Base-by-base conservation (phyloP, 1,140 invertebrate genomes). In the Bombus terrestris region DNA sequence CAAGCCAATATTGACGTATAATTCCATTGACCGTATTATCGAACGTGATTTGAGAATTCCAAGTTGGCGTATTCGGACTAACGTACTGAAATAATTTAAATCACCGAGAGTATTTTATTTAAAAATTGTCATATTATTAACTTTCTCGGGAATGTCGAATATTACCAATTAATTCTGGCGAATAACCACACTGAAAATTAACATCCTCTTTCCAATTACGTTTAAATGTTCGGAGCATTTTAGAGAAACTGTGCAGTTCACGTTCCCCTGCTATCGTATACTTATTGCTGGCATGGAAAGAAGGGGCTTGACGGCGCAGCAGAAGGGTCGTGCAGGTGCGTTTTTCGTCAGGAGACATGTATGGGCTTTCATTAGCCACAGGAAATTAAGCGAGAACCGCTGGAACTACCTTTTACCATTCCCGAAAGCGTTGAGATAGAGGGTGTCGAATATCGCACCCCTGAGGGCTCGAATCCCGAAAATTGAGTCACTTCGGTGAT, bases 321-420 rank as follows among this genome's bases (percentile, higher is more conserved):
- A 32, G 69, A 22, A 41, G 39, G 81, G 76, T n/a, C 10, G 53
- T 47, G 84, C 35, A 72, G 79, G 78, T 85, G 83, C 86, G 81
- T 78, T 75, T 91, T 86, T 88, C 62, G 84, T 66, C 53, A n/a
- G 43, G 66, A 76, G 73, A 87, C 75, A 83, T 69, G 90, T 92
- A 91, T 86, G 90, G 85, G 86, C 88, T 92, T 92, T 92, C 91
- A 92, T 92, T 92, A 92, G 87, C 85, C 88, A 77, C 91, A 92
- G 91, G 91, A 92, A 92, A 92, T 92, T 92, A 92, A 92, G 81
- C 86, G 81, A 90, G 91, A 88, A 86, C 88, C 88, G 74, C 84
- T 41, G 77, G 69, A 35, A 83, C 73, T 86, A 53, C 66, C 82
- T 71, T 86, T 85, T 59, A 37, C 69, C 81, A 69, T 53, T 59